Percentiles rank a stretch among this genome's conserved stretches.
These are phyloP conservation scores for Nephrotoma guestfalica DNA, from an alignment of 2,888 invertebrate species.

Conservation along the genomic window DNA sequence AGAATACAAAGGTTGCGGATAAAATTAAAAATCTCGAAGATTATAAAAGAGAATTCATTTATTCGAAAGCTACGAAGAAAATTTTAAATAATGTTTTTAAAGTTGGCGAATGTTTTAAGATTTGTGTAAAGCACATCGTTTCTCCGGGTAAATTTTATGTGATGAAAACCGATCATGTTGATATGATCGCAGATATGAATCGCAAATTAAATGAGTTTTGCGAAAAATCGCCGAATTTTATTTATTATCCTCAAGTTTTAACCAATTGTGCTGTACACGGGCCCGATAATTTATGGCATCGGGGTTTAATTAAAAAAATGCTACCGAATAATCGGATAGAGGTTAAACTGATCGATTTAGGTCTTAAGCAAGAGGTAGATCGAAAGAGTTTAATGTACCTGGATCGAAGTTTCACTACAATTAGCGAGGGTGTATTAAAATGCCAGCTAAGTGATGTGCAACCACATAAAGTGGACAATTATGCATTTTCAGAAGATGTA, in stretches of 20 bases:
- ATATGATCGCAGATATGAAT: constrained; percentile 10
- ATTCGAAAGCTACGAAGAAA: background rate
- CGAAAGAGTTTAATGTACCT: constrained; percentile 37
- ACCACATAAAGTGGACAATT: background rate
- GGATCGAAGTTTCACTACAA: constrained; percentile 33
- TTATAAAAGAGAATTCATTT: background rate
- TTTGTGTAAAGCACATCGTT: constrained; percentile 41
- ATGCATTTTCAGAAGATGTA: background rate
- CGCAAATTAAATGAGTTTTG: constrained; percentile 15
- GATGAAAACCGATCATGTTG: constrained; percentile 29
- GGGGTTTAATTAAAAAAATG: constrained; percentile 21
- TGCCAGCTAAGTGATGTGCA: background rate
- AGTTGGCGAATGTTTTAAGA: constrained; percentile 24
- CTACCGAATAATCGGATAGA: constrained; percentile 18
- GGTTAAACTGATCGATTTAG: constrained; percentile 40
- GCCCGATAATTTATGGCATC: constrained; percentile 20
- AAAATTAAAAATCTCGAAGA: background rate
- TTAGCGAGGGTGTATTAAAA: constrained; percentile 39
- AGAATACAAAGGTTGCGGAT: background rate
- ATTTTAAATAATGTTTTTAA: constrained; percentile 15
- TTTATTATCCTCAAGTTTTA: constrained; percentile 20
- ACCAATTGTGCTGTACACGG: constrained; percentile 21
- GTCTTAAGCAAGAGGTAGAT: constrained; percentile 37
- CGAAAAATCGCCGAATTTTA: constrained; percentile 23
- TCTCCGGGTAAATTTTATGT: constrained; percentile 53